Conservation (phyloP, 2,888 invertebrate genomes). For the Nephrotoma guestfalica region DNA sequence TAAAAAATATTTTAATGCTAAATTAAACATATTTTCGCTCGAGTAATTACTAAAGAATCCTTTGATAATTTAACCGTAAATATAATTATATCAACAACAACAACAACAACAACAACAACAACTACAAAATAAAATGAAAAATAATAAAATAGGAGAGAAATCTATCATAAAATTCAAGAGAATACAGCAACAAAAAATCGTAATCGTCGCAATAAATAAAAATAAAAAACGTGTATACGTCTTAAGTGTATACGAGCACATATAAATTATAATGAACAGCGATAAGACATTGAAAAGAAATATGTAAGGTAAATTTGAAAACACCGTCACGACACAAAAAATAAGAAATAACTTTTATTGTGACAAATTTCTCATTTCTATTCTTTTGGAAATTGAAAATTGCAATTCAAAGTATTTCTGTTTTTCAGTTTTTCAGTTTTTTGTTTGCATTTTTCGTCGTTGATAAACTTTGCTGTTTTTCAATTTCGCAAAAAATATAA, state of each 20-base stretch:
- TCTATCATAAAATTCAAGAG: background rate
- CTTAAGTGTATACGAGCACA: background rate
- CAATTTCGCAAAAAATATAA: background rate
- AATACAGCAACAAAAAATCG: background rate
- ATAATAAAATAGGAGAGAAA: background rate
- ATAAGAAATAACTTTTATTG: background rate
- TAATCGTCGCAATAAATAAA: background rate
- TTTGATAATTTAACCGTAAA: constrained; percentile 5
- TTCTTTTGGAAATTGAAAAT: background rate
- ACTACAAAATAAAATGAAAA: background rate
- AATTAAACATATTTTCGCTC: constrained; percentile 5
- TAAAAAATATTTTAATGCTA: constrained; percentile 2
- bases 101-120: background rate
- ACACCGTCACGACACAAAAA: background rate
- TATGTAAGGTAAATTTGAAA: background rate
- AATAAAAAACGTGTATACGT: background rate
- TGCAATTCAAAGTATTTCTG: background rate
- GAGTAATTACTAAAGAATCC: background rate
- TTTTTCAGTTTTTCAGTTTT: background rate
- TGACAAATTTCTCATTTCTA: background rate
- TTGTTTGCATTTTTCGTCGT: background rate
- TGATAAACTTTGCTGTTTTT: background rate
- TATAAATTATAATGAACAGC: background rate
- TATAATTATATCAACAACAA: constrained; percentile 1
- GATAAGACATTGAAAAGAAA: background rate